Conservation (phyloP, 1,140 invertebrate genomes). For the Nasonia vitripennis region DNA sequence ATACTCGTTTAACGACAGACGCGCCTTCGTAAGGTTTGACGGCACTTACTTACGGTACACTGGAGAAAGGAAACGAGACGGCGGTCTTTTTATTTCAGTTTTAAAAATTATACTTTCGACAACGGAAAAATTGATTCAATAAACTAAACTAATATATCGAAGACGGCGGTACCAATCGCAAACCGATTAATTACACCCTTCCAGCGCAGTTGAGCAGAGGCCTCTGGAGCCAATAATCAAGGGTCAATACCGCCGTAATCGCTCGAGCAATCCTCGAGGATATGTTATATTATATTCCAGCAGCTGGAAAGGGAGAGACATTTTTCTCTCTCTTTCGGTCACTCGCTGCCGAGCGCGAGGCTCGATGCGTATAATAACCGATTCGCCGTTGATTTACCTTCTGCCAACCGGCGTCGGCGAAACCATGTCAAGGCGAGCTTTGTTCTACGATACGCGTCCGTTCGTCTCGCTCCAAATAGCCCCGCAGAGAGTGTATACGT, state of each 20-base stretch:
- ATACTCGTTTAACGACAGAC: no score
- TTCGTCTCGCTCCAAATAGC: constrained; percentile 53
- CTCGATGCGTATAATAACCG: constrained; percentile 22
- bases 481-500: not conserved
- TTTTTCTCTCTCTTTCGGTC: not conserved
- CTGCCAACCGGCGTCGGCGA: not conserved
- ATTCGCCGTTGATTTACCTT: constrained; percentile 36
- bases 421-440: constrained; percentile 49
- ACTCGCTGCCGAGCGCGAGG: not conserved
- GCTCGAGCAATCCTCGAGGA: no score
- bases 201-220: no score
- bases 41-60: not conserved
- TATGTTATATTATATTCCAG: no score
- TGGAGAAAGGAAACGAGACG: not conserved
- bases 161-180: no score
- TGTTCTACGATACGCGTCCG: constrained; percentile 43
- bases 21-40: not conserved
- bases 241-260: no score
- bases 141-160: no score
- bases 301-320: not conserved
- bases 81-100: not conserved
- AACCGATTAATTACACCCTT: no score
- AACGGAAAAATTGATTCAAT: no score
- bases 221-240: no score
- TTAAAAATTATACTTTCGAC: not conserved